Conservation (phyloP, 2,113 vertebrate genomes). For the Dasyurus viverrinus region DNA sequence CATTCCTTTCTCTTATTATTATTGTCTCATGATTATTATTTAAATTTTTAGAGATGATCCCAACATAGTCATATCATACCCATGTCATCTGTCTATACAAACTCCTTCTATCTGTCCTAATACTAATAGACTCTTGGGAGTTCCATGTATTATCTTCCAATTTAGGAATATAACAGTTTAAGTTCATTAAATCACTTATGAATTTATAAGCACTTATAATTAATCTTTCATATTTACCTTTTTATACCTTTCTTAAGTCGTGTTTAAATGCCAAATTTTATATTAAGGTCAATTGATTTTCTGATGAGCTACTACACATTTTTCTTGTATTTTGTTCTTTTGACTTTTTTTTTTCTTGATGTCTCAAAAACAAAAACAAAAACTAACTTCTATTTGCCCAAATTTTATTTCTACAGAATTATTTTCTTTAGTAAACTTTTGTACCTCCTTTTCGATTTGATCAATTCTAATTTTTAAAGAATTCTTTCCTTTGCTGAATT, state of each 20-base stretch:
- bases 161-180: no score
- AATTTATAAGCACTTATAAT: no score
- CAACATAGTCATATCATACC: no score
- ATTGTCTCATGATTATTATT: no score
- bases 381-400: not conserved
- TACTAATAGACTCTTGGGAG: no score
- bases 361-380: no score
- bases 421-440: not conserved
- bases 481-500: not conserved
- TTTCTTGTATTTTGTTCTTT: not conserved
- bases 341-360: not conserved
- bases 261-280: not conserved
- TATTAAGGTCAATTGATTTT: not conserved
- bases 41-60: no score
- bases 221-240: not conserved
- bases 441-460: not conserved
- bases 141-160: no score
- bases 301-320: not conserved
- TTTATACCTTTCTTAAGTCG: not conserved
- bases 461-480: not conserved
- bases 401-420: not conserved
- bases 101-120: no score
- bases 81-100: no score
- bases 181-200: no score
- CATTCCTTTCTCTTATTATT: no score